Evolutionary conservation across 2,797 vertebrate species (phyloP).

Genomic region (Cephalopachus bancanus): DNA sequence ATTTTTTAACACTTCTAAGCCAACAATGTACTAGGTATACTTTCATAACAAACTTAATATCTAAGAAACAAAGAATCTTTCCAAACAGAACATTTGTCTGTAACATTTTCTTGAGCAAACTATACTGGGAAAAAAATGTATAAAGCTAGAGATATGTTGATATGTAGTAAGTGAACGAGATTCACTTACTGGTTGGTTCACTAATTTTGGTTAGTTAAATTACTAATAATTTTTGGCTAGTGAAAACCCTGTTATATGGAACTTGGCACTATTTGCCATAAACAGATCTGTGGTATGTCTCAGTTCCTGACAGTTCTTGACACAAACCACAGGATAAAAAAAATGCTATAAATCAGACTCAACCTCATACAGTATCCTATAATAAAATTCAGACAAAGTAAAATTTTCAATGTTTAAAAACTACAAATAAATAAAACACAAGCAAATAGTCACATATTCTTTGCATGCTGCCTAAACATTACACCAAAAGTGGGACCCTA

Average conservation of each 20-base stretch:
- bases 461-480: constrained; percentile 27
- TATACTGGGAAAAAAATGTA: background rate
- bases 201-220: constrained; percentile 45
- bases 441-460: constrained; percentile 25
- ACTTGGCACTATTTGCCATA: background rate
- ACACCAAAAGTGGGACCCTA: constrained; percentile 12
- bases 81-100: constrained; percentile 26
- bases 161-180: constrained; percentile 27
- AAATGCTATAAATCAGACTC: constrained; percentile 9
- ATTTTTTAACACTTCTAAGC: constrained; percentile 52
- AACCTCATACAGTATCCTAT: background rate
- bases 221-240: constrained; percentile 35
- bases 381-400: constrained; percentile 47
- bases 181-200: constrained; percentile 30
- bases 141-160: constrained; percentile 10
- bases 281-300: constrained; percentile 3
- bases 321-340: constrained; percentile 56
- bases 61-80: constrained; percentile 58
- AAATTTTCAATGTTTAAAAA: constrained; percentile 43
- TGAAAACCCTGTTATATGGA: constrained; percentile 7
- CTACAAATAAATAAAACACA: constrained; percentile 20
- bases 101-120: constrained; percentile 33
- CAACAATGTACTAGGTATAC: background rate
- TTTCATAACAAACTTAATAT: constrained; percentile 10
- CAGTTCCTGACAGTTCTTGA: constrained; percentile 33